Conservation (phyloP, 2,888 invertebrate genomes). For the Erannis defoliaria region DNA sequence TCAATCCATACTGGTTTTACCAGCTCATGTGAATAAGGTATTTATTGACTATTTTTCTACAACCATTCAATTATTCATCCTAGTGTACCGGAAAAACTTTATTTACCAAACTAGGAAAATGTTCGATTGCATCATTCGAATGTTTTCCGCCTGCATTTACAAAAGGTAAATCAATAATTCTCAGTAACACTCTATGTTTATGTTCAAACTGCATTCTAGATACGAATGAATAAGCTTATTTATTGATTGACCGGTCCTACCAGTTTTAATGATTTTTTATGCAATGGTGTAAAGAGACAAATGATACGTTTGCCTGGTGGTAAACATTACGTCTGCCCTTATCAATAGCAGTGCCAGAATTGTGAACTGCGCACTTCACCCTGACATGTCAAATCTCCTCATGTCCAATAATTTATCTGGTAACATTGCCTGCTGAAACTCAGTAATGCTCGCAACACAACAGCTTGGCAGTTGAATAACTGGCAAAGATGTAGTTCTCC, state of each 20-base stretch:
- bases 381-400: no score
- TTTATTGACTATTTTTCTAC: conserved; percentile 16
- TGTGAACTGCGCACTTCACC: no score
- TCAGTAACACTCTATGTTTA: conserved; percentile 3
- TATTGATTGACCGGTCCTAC: background rate
- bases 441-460: no score
- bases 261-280: no score
- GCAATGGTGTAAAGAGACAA: no score
- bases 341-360: no score
- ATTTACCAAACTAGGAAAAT: conserved; percentile 35
- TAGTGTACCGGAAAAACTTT: conserved; percentile 37
- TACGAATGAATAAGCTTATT: background rate
- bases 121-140: conserved; percentile 30
- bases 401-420: no score
- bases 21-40: background rate
- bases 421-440: no score
- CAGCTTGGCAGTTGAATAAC: no score
- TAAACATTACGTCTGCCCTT: no score
- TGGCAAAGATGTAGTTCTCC: no score
- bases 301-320: no score
- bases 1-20: background rate
- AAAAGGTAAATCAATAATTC: conserved; percentile 12
- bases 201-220: background rate
- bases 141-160: conserved; percentile 26
- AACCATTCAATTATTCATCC: conserved; percentile 23